Evolutionary conservation across 2,797 vertebrate genomes (phyloP), one percentile per base, ranked within the genome.

Genomic region (Enteromius unitaeniatus): DNA sequence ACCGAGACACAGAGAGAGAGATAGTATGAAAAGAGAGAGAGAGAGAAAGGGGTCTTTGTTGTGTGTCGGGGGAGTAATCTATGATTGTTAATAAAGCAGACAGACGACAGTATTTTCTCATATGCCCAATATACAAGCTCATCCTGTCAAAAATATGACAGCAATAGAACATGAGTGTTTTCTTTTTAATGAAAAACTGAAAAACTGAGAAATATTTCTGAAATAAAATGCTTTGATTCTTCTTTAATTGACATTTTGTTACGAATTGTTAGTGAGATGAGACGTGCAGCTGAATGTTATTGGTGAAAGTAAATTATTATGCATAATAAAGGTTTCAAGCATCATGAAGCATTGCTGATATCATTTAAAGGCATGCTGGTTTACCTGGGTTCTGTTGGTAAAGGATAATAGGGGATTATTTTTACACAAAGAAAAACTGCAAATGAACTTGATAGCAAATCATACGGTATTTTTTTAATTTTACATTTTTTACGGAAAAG

Each of bases 1-100:
- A 67, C 62, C 2, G 62, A 91, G 92, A 92, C 92, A 93, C 93
- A 93, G 93, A 95, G 93, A 90, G 94, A 94, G n/a, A n/a, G 94
- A 95, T 91, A 94, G 93, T 94, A 94, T 92, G 94, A 94, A 92
- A 94, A 81, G 87, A 89, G 85, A 17, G 4, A 6, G 6, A 73
- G 34, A 53, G 55, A 81, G 53, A 37, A 64, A 51, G 14, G 91
- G 88, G 60, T 65, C 77, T 79, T 79, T 79, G 77, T 78, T 78
- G 58, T 79, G 60, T 79, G 60, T 62, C 42, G 90, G 89, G 86
- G 83, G 82, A 89, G 86, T 83, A 83, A 83, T 83, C 73, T 83
- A 86, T 86, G 62, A 75, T 76, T 83, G 85, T 69, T 83, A 80
- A 79, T 86, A 78, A 82, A 82, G 78, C 79, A 73, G 51, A 81